Evolutionary conservation across 2,113 vertebrate genomes (phyloP), one percentile per base, ranked within the genome.

Genomic region (Steatornis caripensis): DNA sequence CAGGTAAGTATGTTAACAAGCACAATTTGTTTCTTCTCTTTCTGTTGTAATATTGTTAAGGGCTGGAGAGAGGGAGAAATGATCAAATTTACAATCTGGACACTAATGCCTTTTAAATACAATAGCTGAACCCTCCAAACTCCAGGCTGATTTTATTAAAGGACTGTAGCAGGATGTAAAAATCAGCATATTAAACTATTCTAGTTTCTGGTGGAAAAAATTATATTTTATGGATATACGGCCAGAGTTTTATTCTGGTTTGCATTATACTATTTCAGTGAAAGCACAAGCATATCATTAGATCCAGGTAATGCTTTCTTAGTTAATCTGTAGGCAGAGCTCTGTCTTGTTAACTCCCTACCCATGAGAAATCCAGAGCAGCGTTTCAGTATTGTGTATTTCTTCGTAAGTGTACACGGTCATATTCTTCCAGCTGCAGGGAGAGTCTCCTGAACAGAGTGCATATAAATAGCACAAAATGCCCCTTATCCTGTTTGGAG

Each of bases 231-330:
- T 61, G 72, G 21, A 7, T 68, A 30, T 26, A 15, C 20, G 81
- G 82, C 68, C 80, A 69, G 39, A 75, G 20, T 71, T 75, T 94
- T 93, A 82, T 93, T 94, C 90, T 97, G 94, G 55, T 92, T 95
- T 82, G 34, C 69, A 65, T 94, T 96, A 95, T 45, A 41, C 22
- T 60, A 10, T 94, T 96, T 92, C 81, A 75, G 36, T 64, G 72
- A 90, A 93, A 95, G 48, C 14, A 32, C 82, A n/a, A 93, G 45
- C 76, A 57, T 82, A 84, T 89, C 72, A 87, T 95, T 86, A 82
- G 26, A 82, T 61, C 53, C 86, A 96, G 92, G 92, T 96, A 95
- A 71, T 53, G 53, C 46, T 84, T 89, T 84, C 75, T 86, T 65
- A 80, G 39, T 80, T 93, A 60, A 75, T 84, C 79, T 29, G 4